Percentiles rank a stretch among this genome's conserved stretches.
phyloP scores from a whole-genome alignment of 2,888 invertebrate genomes.

The Agapostemon virescens region DNA sequence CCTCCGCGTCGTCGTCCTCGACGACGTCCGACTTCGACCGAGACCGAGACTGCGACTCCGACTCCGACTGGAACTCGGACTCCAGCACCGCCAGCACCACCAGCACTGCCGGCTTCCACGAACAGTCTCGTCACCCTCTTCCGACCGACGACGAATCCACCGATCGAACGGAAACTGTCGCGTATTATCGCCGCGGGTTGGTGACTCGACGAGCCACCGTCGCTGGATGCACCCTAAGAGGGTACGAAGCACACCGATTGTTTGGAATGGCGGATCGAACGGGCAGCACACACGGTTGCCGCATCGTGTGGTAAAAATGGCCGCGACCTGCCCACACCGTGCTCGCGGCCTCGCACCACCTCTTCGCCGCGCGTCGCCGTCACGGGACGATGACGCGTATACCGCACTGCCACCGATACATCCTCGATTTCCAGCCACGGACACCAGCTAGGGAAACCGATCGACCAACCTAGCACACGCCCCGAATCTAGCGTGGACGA shows the following conservation, averaged over 20 bases:
- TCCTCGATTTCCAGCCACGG: conserved; percentile 50
- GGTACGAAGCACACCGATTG: conserved; percentile 82
- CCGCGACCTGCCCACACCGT: conserved; percentile 80
- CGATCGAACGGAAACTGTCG: conserved; percentile 35
- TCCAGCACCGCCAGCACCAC: conserved; percentile 23
- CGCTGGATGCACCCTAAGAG: conserved; percentile 84
- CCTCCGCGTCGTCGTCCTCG: conserved; percentile 54
- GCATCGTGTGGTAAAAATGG: conserved; percentile 88
- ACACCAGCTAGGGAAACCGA: conserved; percentile 40
- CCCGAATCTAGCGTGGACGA: conserved; percentile 73
- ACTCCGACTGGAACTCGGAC: not conserved
- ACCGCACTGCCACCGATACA: conserved; percentile 55
- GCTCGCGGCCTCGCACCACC: conserved; percentile 46
- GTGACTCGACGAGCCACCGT: conserved; percentile 61
- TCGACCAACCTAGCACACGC: conserved; percentile 66
- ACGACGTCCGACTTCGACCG: conserved; percentile 32
- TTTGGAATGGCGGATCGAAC: conserved; percentile 86
- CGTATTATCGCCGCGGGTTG: conserved; percentile 55
- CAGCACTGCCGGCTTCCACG: conserved; percentile 52
- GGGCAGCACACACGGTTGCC: conserved; percentile 86
- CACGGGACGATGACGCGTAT: conserved; percentile 61
- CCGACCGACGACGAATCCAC: conserved; percentile 23
- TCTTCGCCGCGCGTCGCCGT: conserved; percentile 40
- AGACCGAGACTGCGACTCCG: too few relatives aligned
- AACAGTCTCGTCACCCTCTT: conserved; percentile 39